Percentiles rank a stretch among this genome's conserved stretches.
These are phyloP conservation scores for Schizopygopsis pylzovi DNA, from an alignment of 2,797 vertebrate species.

Conservation along the genomic window DNA sequence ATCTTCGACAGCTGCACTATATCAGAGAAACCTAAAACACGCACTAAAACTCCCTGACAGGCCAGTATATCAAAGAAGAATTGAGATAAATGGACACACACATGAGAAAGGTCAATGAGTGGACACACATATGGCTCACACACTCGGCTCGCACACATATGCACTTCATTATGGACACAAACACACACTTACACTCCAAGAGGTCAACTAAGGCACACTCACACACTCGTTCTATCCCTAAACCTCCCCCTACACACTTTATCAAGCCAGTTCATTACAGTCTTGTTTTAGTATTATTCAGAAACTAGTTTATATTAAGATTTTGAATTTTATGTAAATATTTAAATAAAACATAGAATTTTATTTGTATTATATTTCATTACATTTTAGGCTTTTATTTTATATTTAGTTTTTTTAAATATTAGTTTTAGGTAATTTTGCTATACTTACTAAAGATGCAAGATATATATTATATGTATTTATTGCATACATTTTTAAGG, in stretches of 20 bases:
- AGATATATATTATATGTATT: neutral
- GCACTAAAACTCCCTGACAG: constrained; percentile 27
- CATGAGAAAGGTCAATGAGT: constrained; percentile 48
- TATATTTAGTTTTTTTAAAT: neutral
- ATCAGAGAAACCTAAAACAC: constrained; percentile 18
- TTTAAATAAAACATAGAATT: neutral
- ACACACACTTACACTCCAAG: constrained; percentile 51
- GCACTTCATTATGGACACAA: constrained; percentile 57
- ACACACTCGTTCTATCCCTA: constrained; percentile 20
- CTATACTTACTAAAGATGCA: neutral
- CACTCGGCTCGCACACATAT: constrained; percentile 48
- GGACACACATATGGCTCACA: constrained; percentile 52
- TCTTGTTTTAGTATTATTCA: neutral
- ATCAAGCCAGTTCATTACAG: constrained; percentile 29
- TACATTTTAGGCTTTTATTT: neutral
- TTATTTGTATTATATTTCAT: neutral
- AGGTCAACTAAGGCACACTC: constrained; percentile 43
- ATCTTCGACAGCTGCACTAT: constrained; percentile 26
- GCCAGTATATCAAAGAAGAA: constrained; percentile 40
- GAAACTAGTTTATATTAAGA: neutral
- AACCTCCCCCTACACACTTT: constrained; percentile 24
- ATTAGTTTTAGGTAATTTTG: neutral
- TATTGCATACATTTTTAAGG: neutral
- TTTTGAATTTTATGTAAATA: neutral
- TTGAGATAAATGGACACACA: constrained; percentile 38